Evolutionary conservation across 2,797 vertebrate genomes (phyloP), one percentile per base, ranked within the genome.

Genomic region (Lagocephalus sceleratus): DNA sequence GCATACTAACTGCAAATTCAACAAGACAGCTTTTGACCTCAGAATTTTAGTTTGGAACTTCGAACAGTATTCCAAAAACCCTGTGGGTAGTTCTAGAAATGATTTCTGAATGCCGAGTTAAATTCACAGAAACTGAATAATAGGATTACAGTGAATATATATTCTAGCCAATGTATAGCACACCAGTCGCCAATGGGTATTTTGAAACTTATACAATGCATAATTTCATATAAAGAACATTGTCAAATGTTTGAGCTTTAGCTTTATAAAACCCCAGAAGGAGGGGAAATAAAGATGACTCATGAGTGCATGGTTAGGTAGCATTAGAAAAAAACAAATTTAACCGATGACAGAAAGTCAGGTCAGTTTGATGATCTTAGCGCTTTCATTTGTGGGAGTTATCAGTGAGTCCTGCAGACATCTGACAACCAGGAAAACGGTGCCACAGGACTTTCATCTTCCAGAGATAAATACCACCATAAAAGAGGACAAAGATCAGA

Each of bases 201-300:
- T 3, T 10, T 14, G 4, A 35, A 35, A 35, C 26, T 10, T 29
- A 29, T 29, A 29, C 26, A 54, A 50, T 26, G 44, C 8, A 43
- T 8, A 16, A 5, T 46, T 32, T 49, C 46, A 40, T 22, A 8
- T 20, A 47, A 52, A 14, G 32, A 47, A 52, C 43, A 51, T 46
- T 40, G 67, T 16, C 6, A 60, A 53, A 39, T 46, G 23, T 66
- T 46, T 12, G 25, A 61, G 35, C 2, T 63, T 68, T 66, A 68
- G 80, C 71, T 75, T 72, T 63, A 59, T 49, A 25, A 54, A 0
- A 47, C 41, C 40, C 65, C 48, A 35, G 17, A 47, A 32, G 23
- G 44, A 57, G 35, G 50, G 60, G 50, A 59, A 29, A 51, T n/a
- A 62, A 44, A 32, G 15, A 67, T 48, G 45, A 20, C 20, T 58